Base-by-base conservation (phyloP, 2,888 invertebrate genomes). In the Anthoptus insignis region DNA sequence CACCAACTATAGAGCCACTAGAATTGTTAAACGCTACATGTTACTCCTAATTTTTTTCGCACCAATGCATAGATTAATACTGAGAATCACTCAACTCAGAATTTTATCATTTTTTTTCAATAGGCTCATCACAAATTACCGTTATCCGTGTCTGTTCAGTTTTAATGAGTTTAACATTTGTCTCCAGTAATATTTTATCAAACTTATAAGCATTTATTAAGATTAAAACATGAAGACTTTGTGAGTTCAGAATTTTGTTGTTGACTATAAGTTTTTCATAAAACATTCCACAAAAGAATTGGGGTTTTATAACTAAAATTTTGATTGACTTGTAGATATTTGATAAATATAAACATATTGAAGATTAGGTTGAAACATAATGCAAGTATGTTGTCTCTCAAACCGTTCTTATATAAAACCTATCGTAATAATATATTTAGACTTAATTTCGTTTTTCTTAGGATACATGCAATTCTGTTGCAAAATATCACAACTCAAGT, bases 401-500 rank as follows among this genome's bases (percentile, higher is more conserved):
- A 19, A 42, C 9, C 9, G 47, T 47, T 47, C 7, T 32, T n/a
- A n/a, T 9, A 32, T 32, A 8, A 32, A 7, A 9, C 2, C 2
- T 32, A 9, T 32, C 9, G 5, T 9, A 9, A 32, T 9, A 32
- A n/a, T n/a, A n/a, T n/a, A 32, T 32, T 32, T 32, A 32, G 32
- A 27, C 27, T 47, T 47, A 11, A 19, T 47, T 1, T 24, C n/a
- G 24, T n/a, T n/a, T 24, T 5, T 47, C 9, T 5, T 24, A 47
- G 21, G 22, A n/a, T 24, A 47, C 47, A 47, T 47, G 24, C 42
- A 42, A 42, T 42, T 52, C 52, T 52, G 34, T 53, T 53, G 53
- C 37, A 53, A 53, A 34, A 37, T 53, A 53, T 47, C n/a, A 24
- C 47, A 47, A 32, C 4, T 57, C 42, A 32, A 47, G 21, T 22